Evolutionary conservation across 2,113 vertebrate species (phyloP).

Genomic region (Tangachromis dhanisi): DNA sequence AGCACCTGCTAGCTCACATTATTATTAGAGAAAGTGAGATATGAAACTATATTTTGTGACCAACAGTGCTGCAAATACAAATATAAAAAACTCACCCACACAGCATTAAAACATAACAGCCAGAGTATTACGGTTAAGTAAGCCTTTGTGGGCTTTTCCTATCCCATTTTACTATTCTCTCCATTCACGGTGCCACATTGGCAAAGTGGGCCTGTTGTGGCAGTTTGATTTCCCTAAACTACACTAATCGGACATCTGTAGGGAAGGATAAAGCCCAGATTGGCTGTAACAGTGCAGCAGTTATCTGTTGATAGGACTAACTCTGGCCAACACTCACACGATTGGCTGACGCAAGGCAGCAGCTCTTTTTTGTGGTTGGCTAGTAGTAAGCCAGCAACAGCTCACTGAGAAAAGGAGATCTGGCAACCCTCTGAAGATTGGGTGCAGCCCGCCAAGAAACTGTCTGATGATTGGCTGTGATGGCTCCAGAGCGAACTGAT

Average conservation of each 20-base stretch:
- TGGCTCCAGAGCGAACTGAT: slow-evolving; percentile 51
- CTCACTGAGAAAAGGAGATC: slow-evolving; percentile 48
- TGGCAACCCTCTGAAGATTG: slow-evolving; percentile 60
- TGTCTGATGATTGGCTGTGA: slow-evolving; percentile 57
- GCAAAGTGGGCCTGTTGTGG: slow-evolving; percentile 39
- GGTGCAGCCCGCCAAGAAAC: slow-evolving; percentile 55
- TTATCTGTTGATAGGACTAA: slow-evolving; percentile 56
- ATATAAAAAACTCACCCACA: background rate
- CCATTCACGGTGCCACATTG: slow-evolving; percentile 11
- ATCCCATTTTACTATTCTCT: slow-evolving; percentile 22
- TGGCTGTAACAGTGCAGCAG: slow-evolving; percentile 46
- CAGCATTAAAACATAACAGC: background rate
- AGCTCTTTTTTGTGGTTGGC: slow-evolving; percentile 54
- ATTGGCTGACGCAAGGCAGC: slow-evolving; percentile 41
- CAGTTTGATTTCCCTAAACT: slow-evolving; percentile 62
- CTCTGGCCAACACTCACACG: slow-evolving; percentile 37
- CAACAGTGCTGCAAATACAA: background rate
- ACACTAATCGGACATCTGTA: slow-evolving; percentile 70
- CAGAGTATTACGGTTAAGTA: background rate
- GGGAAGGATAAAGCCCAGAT: slow-evolving; percentile 66
- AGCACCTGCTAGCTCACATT: background rate
- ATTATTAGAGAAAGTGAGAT: background rate
- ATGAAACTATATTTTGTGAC: background rate
- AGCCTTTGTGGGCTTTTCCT: slow-evolving; percentile 3
- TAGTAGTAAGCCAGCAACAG: slow-evolving; percentile 33